phyloP scores from a whole-genome alignment of 2,113 vertebrate genomes.

The Malaclemys terrapin region DNA sequence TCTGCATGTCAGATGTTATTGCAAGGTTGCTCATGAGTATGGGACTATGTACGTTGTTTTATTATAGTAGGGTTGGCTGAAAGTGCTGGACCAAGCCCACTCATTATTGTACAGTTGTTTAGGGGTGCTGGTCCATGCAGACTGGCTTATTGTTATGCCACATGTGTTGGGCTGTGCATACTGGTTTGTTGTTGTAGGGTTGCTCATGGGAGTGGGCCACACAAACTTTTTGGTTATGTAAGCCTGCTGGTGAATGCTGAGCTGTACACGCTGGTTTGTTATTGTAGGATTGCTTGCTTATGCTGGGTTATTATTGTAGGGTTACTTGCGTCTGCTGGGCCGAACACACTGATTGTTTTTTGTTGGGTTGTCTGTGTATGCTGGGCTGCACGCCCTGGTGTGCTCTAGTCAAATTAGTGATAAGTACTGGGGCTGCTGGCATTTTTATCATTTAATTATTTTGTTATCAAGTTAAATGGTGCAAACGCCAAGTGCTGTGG shows the following conservation, averaged over 20 bases:
- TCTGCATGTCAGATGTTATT: neutral
- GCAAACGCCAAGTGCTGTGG: slow-evolving; percentile 31
- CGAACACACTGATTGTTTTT: fast-evolving
- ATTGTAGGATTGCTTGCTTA: neutral
- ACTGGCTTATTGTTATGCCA: neutral
- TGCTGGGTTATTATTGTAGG: neutral
- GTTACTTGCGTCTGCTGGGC: neutral
- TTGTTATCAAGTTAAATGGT: slow-evolving; percentile 68
- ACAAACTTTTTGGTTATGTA: neutral
- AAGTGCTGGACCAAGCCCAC: neutral
- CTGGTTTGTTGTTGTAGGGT: neutral
- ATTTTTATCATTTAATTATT: slow-evolving; percentile 57
- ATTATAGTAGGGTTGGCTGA: neutral
- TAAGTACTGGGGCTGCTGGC: neutral
- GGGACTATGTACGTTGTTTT: neutral
- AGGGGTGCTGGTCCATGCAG: neutral
- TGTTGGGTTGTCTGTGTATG: neutral
- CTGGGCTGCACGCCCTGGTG: fast-evolving
- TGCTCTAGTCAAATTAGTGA: neutral
- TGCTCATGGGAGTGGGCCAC: neutral
- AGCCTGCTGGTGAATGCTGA: neutral
- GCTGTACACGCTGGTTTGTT: neutral
- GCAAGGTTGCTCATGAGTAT: neutral
- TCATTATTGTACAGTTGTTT: neutral
- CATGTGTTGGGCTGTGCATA: neutral